Conservation (phyloP, 2,888 invertebrate genomes). For the Julus scanicus region DNA sequence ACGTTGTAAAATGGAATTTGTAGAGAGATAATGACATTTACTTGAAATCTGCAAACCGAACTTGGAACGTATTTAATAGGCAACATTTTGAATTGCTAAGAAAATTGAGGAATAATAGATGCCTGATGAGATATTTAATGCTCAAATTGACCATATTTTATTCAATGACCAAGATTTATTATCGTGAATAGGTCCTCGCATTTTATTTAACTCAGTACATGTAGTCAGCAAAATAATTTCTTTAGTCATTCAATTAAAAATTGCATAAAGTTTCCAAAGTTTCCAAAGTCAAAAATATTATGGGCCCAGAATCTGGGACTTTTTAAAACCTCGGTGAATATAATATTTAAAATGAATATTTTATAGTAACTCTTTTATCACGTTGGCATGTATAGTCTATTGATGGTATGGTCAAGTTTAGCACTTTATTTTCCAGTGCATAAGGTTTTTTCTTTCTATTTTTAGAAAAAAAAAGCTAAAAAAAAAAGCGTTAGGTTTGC, state of each 20-base stretch:
- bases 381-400: no score
- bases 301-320: no score
- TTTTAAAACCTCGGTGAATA: no score
- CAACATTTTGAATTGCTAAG: not conserved
- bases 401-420: not conserved
- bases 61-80: not conserved
- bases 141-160: not conserved
- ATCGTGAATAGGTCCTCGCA: no score
- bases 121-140: not conserved
- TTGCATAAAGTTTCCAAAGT: no score
- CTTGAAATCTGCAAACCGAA: not conserved
- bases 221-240: no score
- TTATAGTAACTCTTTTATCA: no score
- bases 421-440: not conserved
- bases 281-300: no score
- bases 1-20: not conserved
- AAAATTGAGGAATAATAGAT: not conserved
- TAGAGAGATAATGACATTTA: not conserved
- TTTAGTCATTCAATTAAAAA: no score
- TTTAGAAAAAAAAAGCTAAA: not conserved
- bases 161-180: no score
- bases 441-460: not conserved
- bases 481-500: not conserved
- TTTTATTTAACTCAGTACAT: no score
- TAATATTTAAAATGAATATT: no score